A percentile compares a stretch with the other conserved stretches of the same genome.
Evolutionary conservation across 2,113 vertebrate genomes (phyloP).

Genomic region (Guaruba guarouba): DNA sequence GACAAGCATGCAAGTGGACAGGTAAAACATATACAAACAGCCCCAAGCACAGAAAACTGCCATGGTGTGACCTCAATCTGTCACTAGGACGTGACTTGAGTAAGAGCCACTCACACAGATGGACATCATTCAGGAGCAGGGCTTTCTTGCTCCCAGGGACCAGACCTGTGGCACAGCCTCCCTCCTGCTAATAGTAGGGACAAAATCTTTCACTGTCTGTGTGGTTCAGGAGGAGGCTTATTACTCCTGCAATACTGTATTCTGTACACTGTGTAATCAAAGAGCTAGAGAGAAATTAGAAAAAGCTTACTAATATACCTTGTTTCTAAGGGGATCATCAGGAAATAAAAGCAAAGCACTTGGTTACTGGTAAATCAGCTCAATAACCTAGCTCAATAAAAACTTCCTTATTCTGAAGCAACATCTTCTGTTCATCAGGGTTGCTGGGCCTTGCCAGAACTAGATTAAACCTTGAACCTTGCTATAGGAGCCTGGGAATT

Average conservation of each 20-base stretch:
- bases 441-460: neutral
- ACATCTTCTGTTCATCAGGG: neutral
- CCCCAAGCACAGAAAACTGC: neutral
- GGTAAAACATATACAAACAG: neutral
- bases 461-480: neutral
- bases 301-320: neutral
- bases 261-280: neutral
- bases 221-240: neutral
- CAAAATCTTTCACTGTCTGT: neutral
- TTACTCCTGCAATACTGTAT: neutral
- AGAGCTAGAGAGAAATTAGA: neutral
- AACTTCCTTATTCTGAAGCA: neutral
- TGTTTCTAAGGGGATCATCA: neutral
- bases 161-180: neutral
- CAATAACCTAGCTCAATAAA: neutral
- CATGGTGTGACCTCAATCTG: neutral
- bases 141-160: neutral
- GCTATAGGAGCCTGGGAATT: neutral
- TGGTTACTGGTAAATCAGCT: neutral
- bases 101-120: neutral
- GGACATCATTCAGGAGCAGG: neutral
- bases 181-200: neutral
- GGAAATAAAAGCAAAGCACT: neutral
- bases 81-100: neutral
- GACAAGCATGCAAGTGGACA: neutral